A percentile compares a stretch with the other conserved stretches of the same genome.
These are phyloP conservation scores for Saccostrea cuccullata DNA, from an alignment of 1,140 invertebrate genomes.

Conservation along the genomic window DNA sequence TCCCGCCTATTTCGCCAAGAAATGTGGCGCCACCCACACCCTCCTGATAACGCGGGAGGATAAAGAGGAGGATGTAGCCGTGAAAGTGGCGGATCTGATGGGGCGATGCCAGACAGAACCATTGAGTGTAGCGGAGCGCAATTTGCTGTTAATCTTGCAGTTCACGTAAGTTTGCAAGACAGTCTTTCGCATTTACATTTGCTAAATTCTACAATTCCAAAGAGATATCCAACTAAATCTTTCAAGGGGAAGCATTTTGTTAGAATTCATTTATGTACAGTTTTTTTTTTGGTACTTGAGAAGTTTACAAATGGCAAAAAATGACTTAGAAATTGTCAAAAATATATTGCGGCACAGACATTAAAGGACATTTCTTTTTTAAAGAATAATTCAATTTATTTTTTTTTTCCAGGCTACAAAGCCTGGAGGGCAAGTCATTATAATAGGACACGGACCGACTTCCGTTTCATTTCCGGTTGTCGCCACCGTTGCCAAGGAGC, in stretches of 20 bases:
- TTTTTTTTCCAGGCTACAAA: constrained; percentile 85
- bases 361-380: too few relatives aligned
- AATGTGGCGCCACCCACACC: constrained; percentile 88
- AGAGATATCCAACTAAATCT: neutral
- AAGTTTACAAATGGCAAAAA: too few relatives aligned
- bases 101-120: constrained; percentile 85
- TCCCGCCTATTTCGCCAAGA: constrained; percentile 88
- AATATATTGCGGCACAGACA: too few relatives aligned
- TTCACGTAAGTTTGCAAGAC: constrained; percentile 82
- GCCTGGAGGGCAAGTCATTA: constrained; percentile 88
- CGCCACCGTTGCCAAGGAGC: constrained; percentile 87
- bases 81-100: constrained; percentile 83
- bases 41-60: constrained; percentile 76
- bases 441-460: constrained; percentile 91
- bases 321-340: too few relatives aligned
- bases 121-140: constrained; percentile 94
- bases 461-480: constrained; percentile 91
- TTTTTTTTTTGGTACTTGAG: neutral
- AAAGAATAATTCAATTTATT: neutral
- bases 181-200: too few relatives aligned
- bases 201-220: neutral
- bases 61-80: constrained; percentile 80
- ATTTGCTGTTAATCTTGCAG: constrained; percentile 85
- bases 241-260: neutral
- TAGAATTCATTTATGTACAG: neutral